Conservation (phyloP, 2,113 vertebrate genomes). For the Tympanuchus pallidicinctus region DNA sequence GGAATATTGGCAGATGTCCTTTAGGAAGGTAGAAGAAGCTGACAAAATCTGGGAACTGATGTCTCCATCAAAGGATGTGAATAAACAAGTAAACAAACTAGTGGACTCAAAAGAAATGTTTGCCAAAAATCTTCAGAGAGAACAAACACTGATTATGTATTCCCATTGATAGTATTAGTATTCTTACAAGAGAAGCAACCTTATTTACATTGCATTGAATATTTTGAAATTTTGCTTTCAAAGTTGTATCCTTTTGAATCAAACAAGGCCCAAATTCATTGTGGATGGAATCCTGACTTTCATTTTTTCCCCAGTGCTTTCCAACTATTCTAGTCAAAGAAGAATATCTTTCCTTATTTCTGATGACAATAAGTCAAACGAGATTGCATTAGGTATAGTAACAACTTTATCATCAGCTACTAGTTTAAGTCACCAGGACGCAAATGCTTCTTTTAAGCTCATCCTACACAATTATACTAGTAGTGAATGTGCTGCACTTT, state of each 20-base stretch:
- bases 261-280: not conserved
- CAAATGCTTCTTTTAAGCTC: not conserved
- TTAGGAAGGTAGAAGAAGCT: not conserved
- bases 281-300: not conserved
- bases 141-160: not conserved
- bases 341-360: not conserved
- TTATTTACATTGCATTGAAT: not conserved
- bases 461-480: not conserved
- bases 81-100: not conserved
- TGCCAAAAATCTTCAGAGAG: not conserved
- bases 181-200: not conserved
- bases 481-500: not conserved
- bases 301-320: not conserved
- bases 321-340: not conserved
- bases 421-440: not conserved
- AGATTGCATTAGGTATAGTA: not conserved
- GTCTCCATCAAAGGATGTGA: not conserved
- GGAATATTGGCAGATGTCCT: not conserved
- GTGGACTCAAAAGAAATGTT: not conserved
- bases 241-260: not conserved
- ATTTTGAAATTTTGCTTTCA: not conserved
- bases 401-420: not conserved
- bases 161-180: not conserved
- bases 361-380: not conserved
- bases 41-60: not conserved